A percentile compares a stretch with the other conserved stretches of the same genome.
phyloP scores from a whole-genome alignment of 64 coral and sea anemone species.

The Dendronephthya gigantea region DNA sequence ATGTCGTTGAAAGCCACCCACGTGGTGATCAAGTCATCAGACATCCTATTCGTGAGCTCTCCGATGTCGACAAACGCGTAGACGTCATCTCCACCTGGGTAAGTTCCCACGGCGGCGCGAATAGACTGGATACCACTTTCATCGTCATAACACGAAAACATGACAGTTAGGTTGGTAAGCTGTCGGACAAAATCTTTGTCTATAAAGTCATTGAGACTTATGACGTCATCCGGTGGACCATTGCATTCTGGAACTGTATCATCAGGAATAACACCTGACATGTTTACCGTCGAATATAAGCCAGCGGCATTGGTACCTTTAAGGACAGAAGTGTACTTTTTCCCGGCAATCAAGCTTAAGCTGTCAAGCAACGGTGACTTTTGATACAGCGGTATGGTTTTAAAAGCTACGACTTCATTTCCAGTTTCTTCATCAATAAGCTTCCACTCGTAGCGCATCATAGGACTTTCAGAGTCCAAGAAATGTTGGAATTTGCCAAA shows the following conservation, averaged over 20 bases:
- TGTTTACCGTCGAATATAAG: constrained; percentile 37
- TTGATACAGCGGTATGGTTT: constrained; percentile 59
- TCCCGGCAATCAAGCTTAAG: constrained; percentile 48
- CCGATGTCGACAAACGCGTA: constrained; percentile 36
- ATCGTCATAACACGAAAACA: constrained; percentile 53
- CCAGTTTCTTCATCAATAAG: constrained; percentile 29
- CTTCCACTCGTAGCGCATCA: constrained; percentile 79
- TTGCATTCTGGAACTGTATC: constrained; percentile 50
- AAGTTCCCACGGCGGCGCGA: constrained; percentile 65
- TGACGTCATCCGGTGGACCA: constrained; percentile 45
- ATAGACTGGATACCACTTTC: constrained; percentile 58
- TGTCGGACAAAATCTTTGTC: constrained; percentile 84
- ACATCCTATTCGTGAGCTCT: constrained; percentile 17
- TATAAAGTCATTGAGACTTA: not conserved
- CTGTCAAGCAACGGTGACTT: constrained; percentile 60
- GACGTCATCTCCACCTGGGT: constrained; percentile 76
- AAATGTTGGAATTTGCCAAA: constrained; percentile 60
- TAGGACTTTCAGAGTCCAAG: constrained; percentile 64
- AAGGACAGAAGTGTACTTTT: constrained; percentile 50
- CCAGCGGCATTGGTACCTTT: constrained; percentile 76
- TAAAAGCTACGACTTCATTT: constrained; percentile 58
- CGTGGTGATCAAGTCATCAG: constrained; percentile 22
- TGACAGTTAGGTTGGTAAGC: constrained; percentile 42
- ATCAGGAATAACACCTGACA: constrained; percentile 66
- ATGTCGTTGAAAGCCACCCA: constrained; percentile 39